phyloP scores from a whole-genome alignment of 2,113 vertebrate species.

The Gymnarchus niloticus region DNA sequence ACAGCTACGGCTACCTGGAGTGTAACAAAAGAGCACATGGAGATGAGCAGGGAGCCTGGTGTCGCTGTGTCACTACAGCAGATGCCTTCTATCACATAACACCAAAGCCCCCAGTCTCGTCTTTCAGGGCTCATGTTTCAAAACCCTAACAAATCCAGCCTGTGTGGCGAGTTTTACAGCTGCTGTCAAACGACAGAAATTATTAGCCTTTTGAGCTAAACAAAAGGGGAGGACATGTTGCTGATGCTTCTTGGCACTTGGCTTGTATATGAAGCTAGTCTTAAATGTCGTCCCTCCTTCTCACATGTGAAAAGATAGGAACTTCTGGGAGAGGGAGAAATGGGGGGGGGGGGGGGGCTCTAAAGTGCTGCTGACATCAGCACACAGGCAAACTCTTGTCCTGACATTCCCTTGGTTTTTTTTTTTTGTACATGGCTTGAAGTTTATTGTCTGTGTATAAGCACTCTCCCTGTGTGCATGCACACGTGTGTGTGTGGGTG shows the following conservation, averaged over 20 bases:
- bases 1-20: not conserved
- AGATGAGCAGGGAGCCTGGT: slow-evolving; percentile 30
- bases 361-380: no score
- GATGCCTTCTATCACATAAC: not conserved
- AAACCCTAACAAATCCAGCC: not conserved
- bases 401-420: not conserved
- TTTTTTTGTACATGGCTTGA: not conserved
- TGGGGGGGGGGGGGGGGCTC: not conserved
- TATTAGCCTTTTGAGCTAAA: no score
- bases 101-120: not conserved
- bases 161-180: not conserved
- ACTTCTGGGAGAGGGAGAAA: not conserved
- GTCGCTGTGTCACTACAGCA: not conserved
- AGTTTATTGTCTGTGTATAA: not conserved
- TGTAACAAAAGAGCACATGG: slow-evolving; percentile 27
- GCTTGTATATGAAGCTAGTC: no score
- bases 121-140: not conserved
- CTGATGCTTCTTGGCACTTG: no score
- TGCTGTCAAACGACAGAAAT: not conserved
- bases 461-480: slow-evolving; percentile 9
- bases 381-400: not conserved
- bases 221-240: no score
- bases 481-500: slow-evolving; percentile 45
- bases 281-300: no score
- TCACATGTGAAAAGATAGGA: no score